A percentile compares a stretch with the other conserved stretches of the same genome.
These are phyloP conservation scores for Sebastes vulpes DNA, from an alignment of 2,797 vertebrate genomes.

Conservation along the genomic window DNA sequence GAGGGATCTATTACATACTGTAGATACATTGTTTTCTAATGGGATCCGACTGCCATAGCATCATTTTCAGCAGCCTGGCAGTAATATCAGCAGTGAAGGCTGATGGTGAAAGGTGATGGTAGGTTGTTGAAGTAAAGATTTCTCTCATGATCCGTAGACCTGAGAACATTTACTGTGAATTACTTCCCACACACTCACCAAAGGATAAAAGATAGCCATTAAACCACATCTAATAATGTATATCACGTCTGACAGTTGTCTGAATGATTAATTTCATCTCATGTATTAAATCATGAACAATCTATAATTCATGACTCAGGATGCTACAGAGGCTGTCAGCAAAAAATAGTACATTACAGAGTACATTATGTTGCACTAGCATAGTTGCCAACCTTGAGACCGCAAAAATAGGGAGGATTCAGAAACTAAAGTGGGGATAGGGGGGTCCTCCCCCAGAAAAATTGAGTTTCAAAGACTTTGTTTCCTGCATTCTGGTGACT, in stretches of 20 bases:
- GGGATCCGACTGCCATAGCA: slow-evolving; percentile 6
- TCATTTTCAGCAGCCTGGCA: neutral
- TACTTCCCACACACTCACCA: slow-evolving; percentile 11
- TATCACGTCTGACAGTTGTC: slow-evolving; percentile 58
- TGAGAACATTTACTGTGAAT: slow-evolving; percentile 9
- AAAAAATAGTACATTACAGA: slow-evolving; percentile 11
- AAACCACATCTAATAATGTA: slow-evolving; percentile 32
- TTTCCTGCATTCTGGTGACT: too few species aligned
- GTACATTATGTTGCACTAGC: slow-evolving; percentile 26
- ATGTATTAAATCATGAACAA: slow-evolving; percentile 64
- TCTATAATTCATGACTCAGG: slow-evolving; percentile 73
- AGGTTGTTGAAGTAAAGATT: slow-evolving; percentile 19
- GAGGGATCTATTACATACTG: neutral
- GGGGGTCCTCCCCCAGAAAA: too few species aligned
- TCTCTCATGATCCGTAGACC: neutral
- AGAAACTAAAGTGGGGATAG: too few species aligned
- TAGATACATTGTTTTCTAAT: slow-evolving; percentile 7
- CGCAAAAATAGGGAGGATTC: too few species aligned
- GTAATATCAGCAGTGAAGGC: neutral
- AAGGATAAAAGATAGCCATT: slow-evolving; percentile 11
- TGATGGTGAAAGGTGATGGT: neutral
- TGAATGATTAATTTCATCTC: slow-evolving; percentile 71
- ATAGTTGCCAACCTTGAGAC: too few species aligned
- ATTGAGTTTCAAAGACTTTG: too few species aligned
- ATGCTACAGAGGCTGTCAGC: slow-evolving; percentile 16